Base-by-base conservation (phyloP, 1,140 invertebrate genomes). In the Macrobrachium rosenbergii region DNA sequence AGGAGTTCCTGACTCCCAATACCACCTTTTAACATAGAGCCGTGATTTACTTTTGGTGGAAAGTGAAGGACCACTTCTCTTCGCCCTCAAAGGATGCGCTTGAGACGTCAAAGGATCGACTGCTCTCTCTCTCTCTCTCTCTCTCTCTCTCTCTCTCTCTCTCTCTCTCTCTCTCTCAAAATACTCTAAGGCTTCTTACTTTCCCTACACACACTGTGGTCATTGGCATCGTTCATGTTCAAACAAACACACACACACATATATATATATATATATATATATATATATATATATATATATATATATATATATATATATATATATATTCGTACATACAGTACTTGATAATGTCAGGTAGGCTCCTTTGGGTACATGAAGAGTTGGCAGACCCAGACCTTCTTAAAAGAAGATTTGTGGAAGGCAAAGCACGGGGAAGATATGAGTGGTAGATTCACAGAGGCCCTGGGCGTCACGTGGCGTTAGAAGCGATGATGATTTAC, bases 261-360 rank as follows among this genome's bases (percentile, higher is more conserved):
- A 69, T 69, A 21, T 69, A 28, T 72, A 69, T 23, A 28, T 72
- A 72, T 72, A 72, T 72, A 72, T 72, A 23, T 72, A 72, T 72
- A 72, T 72, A 72, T 72, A 69, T 69, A 23, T 69, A 69, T 21
- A 69, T 23, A 69, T 23, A 21, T 23, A 17, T 69, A 17, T 6
- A 67, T 16, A 67, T 6, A 67, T 67, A 67, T 12, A 67, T 67
- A 67, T 12, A 67, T 67, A 12, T 6, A 67, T 17, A 67, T 6
- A 67, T 67, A 67, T 12, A 67, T 12, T 5, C 16, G 8, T 67
- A 67, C 23, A 67, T 17, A 67, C 23, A 67, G 28, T 37, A 37
- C 28, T 3, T 37, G 28, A 37, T 37, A 37, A 3, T 3, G 28
- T 37, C 28, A 37, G 28, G 28, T 37, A 3, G 28, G 28, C 28